Percentiles rank a stretch among this genome's conserved stretches.
Evolutionary conservation across 2,797 vertebrate species (phyloP).

Genomic region (Tragopan temminckii): DNA sequence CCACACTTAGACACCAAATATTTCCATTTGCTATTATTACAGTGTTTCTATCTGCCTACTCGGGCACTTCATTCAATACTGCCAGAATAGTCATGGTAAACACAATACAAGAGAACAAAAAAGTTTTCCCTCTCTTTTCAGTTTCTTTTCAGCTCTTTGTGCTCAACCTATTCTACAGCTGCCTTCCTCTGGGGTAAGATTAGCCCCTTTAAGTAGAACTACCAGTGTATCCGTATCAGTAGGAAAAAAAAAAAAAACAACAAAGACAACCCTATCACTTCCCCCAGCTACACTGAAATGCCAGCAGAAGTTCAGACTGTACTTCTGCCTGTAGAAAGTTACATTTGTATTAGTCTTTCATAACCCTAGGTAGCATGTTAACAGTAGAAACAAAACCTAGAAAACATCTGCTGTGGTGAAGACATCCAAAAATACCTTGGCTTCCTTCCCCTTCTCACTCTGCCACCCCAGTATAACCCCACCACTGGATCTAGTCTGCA

Average conservation of each 20-base stretch:
- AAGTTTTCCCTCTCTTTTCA: not conserved
- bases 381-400: not conserved
- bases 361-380: not conserved
- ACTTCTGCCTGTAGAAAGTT: not conserved
- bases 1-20: not conserved
- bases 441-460: not conserved
- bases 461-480: not conserved
- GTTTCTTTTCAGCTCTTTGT: not conserved
- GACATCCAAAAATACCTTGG: not conserved
- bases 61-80: not conserved
- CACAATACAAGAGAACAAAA: not conserved
- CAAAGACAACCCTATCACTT: not conserved
- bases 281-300: not conserved
- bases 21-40: not conserved
- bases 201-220: not conserved
- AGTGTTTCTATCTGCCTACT: not conserved
- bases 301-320: not conserved
- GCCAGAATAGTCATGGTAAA: not conserved
- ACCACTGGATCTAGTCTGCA: rapidly evolving
- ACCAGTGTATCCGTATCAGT: rapidly evolving
- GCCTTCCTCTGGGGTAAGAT: not conserved
- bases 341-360: not conserved
- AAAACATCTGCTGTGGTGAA: not conserved
- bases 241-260: not conserved
- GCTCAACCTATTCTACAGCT: not conserved